Evolutionary conservation across 1,140 invertebrate genomes (phyloP), one percentile per base, ranked within the genome.

Genomic region (Frieseomelitta varia): DNA sequence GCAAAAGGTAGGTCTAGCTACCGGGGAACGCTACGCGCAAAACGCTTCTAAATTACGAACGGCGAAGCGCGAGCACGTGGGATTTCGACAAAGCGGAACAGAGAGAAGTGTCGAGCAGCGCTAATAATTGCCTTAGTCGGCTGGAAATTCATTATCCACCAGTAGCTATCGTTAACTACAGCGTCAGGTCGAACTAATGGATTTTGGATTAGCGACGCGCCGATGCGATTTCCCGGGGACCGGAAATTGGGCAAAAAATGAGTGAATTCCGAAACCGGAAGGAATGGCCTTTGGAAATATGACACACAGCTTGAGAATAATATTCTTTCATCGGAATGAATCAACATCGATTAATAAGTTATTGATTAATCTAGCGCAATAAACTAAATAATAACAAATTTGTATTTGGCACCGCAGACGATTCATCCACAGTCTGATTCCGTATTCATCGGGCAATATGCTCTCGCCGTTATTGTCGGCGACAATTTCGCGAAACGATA

Each of bases 71-170:
- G 6, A 47, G 39, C 39, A 47, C 24, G 2, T 12, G 34, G n/a
- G n/a, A 19, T 24, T 12, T 24, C 6, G 67, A 39, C 67, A 39
- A 39, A 69, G 34, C 21, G 67, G 34, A 69, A 69, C 21, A 30
- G 4, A 8, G 30, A 27, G 27, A 30, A 17, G 39, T 1, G 17
- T 30, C 65, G 65, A 34, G 30, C 30, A 15, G 21, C 34, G 91
- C 85, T 90, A 91, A 91, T 91, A 90, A 92, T 92, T 91, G 87
- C 86, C 89, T 68, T 81, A 81, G 81, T 77, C 86, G 67, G 75
- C 85, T 74, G 72, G 76, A 87, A 92, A 91, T 91, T 91, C 90
- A 92, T 91, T 91, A 92, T 85, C 79, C 83, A 6, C 12, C 12
- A 11, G 87, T 39, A 74, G 79, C 85, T 91, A 47, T 91, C 88